Base-by-base conservation (phyloP, 2,888 invertebrate species). In the Gymnocheta viridis region DNA sequence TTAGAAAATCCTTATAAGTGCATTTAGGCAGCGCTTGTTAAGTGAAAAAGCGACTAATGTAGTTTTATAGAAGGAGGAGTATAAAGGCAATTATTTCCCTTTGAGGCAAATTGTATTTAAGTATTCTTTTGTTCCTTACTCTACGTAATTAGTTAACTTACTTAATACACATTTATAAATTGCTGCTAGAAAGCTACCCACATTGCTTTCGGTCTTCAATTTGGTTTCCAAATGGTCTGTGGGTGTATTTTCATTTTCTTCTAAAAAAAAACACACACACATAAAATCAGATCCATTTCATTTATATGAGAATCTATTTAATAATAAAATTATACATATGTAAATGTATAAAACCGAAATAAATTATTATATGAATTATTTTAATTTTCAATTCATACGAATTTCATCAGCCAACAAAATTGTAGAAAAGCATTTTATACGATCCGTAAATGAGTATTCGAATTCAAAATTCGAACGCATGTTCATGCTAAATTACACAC, bases 361-460 rank as follows among this genome's bases (percentile, higher is more conserved):
- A 1, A 54, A 14, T 19, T 19, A 9, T 47, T 47, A 19, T 47
- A 19, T 19, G 19, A 41, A 38, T 38, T 62, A 4, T 41, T 62
- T n/a, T 4, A 47, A 38, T 44, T 12, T 38, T 19, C 0, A 51
- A 54, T 38, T 35, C 14, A 7, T 24, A 24, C 19, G 9, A 66
- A 62, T 54, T 54, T 47, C 35, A 81, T 69, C 27, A 74, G 54
- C 51, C 74, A 54, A 54, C 41, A 62, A 67, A 5, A 44, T 24
- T 24, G 32, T 24, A 19, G 17, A 17, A 67, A 58, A 73, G 47
- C 44, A 69, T 54, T 74, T 62, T 24, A 38, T 49, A 22, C 24
- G 58, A 22, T n/a, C 66, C 19, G 24, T 19, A 44, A 49, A 49
- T 38, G n/a, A 76, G 54, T 54, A 35, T 54, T 54, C 6, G 10